phyloP scores from a whole-genome alignment of 2,888 invertebrate species.

The Acanthosoma haemorrhoidale region DNA sequence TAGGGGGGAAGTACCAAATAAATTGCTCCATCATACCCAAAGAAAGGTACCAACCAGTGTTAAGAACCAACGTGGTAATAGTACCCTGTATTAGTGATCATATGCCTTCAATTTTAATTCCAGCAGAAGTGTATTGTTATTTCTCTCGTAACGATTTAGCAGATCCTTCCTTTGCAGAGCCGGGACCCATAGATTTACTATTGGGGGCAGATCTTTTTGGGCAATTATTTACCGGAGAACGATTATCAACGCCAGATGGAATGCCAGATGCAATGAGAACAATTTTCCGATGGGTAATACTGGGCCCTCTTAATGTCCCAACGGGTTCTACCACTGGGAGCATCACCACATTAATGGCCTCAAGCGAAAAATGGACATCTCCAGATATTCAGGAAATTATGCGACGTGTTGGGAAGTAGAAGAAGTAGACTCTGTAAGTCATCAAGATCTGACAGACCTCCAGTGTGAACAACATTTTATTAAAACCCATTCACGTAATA shows the following conservation, averaged over 20 bases:
- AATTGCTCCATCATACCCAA: background rate
- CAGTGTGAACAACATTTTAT: too few relatives aligned
- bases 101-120: background rate
- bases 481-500: too few relatives aligned
- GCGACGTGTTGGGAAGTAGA: too few relatives aligned
- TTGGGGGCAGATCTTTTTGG: constrained; percentile 4
- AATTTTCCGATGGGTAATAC: background rate
- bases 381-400: too few relatives aligned
- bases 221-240: background rate
- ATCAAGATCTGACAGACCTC: too few relatives aligned
- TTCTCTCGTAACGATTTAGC: background rate
- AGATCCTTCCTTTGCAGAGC: background rate
- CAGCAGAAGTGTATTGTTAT: background rate
- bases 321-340: background rate
- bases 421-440: too few relatives aligned
- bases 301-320: background rate
- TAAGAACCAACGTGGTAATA: background rate
- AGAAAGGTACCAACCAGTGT: too few relatives aligned
- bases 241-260: background rate
- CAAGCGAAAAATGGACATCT: too few relatives aligned
- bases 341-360: background rate
- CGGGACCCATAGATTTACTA: constrained; percentile 9
- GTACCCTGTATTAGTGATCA: background rate
- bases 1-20: background rate
- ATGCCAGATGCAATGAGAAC: background rate